A percentile compares a stretch with the other conserved stretches of the same genome.
phyloP scores from a whole-genome alignment of 92 coral and sea anemone genomes.

The Porites rus region DNA sequence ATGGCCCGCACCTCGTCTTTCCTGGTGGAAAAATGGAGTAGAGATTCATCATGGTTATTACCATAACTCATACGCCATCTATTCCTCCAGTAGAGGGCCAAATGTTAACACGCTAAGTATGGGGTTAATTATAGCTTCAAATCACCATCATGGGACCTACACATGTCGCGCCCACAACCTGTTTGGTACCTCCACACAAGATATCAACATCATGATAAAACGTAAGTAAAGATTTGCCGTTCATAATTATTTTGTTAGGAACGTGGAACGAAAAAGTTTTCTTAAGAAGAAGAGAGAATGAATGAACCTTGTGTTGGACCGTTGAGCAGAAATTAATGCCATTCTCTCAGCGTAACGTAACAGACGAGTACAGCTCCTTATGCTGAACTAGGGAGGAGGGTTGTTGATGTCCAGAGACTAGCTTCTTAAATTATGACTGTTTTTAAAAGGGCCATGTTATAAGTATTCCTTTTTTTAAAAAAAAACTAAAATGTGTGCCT shows the following conservation, averaged over 20 bases:
- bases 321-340: too few relatives aligned
- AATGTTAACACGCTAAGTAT: not conserved
- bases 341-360: too few relatives aligned
- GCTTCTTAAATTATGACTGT: too few relatives aligned
- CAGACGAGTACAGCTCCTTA: too few relatives aligned
- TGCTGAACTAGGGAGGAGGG: too few relatives aligned
- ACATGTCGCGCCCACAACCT: constrained; percentile 32
- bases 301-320: too few relatives aligned
- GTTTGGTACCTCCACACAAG: constrained; percentile 13
- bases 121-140: not conserved
- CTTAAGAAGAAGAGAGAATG: too few relatives aligned
- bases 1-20: constrained; percentile 20
- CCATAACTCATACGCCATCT: not conserved
- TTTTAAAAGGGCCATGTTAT: too few relatives aligned
- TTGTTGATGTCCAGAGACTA: too few relatives aligned
- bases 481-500: too few relatives aligned
- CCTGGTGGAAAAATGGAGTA: constrained; percentile 26
- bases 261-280: too few relatives aligned
- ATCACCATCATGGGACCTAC: constrained; percentile 7
- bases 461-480: too few relatives aligned
- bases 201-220: constrained; percentile 6
- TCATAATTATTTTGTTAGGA: not conserved
- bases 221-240: constrained; percentile 10
- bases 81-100: fast-evolving
- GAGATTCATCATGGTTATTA: not conserved